Conservation (phyloP, 2,888 invertebrate genomes). For the Salpingus planirostris region DNA sequence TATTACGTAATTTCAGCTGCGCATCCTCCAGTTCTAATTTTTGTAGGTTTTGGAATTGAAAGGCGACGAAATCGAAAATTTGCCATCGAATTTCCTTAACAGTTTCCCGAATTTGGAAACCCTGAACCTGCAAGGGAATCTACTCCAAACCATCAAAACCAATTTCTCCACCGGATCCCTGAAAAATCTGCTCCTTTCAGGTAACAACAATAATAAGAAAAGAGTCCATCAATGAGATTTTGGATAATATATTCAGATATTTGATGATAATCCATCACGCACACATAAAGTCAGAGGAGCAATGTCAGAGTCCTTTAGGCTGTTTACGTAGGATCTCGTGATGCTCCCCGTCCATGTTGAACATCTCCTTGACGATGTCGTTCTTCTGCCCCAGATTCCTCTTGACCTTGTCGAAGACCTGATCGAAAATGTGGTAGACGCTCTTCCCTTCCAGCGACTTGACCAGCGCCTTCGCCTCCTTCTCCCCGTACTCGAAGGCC, state of each 20-base stretch:
- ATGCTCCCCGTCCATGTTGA: no score
- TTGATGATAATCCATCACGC: not conserved
- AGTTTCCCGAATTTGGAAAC: conserved; percentile 22
- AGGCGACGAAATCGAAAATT: conserved; percentile 18
- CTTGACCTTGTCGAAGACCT: no score
- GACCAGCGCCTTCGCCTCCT: no score
- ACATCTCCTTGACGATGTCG: not conserved
- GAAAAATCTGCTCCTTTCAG: conserved; percentile 14
- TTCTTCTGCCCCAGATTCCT: not conserved
- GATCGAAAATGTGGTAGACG: no score
- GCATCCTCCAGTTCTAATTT: not conserved
- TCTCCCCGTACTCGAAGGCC: no score
- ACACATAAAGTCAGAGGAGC: not conserved
- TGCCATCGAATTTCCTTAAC: conserved; percentile 19
- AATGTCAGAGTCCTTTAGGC: not conserved
- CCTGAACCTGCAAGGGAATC: conserved; percentile 21
- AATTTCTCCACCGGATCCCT: conserved; percentile 11
- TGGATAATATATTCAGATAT: not conserved
- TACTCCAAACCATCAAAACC: conserved; percentile 16
- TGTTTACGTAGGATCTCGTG: not conserved
- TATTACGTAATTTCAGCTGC: not conserved
- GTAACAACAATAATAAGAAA: conserved; percentile 13
- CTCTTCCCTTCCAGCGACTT: no score
- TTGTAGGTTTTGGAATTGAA: conserved; percentile 23
- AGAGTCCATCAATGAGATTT: no score